Evolutionary conservation across 2,113 vertebrate genomes (phyloP).

Genomic region (Pogonocichla stellata): DNA sequence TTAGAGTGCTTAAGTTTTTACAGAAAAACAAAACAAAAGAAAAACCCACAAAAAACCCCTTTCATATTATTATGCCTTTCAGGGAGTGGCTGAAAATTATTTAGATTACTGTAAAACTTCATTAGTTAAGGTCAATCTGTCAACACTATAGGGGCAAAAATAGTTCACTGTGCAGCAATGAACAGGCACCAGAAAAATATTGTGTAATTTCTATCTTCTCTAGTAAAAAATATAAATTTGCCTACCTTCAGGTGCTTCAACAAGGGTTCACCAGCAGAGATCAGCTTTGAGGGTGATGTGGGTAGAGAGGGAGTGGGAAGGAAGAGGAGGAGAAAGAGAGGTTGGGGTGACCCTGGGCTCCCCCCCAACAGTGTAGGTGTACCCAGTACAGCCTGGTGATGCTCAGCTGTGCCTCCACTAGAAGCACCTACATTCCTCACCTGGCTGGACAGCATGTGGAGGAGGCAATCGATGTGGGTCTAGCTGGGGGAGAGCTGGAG

Average conservation of each 20-base stretch:
- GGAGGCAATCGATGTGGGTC: no score
- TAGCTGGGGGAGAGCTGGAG: accelerated
- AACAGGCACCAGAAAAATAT: not conserved
- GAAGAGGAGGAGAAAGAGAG: not conserved
- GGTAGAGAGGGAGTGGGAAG: not conserved
- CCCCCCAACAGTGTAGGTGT: not conserved
- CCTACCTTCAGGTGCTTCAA: not conserved
- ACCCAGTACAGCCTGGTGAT: not conserved
- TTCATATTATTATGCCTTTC: not conserved
- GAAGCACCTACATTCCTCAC: not conserved
- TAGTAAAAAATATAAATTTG: not conserved
- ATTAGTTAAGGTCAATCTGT: not conserved
- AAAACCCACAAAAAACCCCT: no score
- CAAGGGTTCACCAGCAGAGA: not conserved
- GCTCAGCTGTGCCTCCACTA: not conserved
- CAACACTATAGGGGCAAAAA: not conserved
- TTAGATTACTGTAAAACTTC: not conserved
- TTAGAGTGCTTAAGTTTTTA: not conserved
- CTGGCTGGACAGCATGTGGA: not conserved
- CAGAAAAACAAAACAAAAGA: not conserved
- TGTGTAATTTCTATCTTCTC: not conserved
- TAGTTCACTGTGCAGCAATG: not conserved
- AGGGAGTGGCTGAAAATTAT: not conserved
- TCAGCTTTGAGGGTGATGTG: accelerated
- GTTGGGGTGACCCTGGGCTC: no score